phyloP scores from a whole-genome alignment of 2,113 vertebrate species.

The Paraplagusia blochii region DNA sequence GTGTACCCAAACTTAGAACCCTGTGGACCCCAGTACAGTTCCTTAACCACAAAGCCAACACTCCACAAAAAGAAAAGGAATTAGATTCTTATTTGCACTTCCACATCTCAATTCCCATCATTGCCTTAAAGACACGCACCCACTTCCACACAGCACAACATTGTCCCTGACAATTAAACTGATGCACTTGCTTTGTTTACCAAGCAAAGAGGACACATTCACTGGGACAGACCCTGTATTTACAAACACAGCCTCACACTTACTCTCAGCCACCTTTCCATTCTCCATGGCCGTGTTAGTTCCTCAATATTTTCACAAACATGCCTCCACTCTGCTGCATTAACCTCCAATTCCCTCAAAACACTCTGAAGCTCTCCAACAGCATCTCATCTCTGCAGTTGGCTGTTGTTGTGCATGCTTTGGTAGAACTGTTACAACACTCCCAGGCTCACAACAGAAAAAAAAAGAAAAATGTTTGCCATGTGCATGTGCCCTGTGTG shows the following conservation, averaged over 20 bases:
- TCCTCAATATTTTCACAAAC: conserved; percentile 49
- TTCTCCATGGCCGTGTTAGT: conserved; percentile 19
- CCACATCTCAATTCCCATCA: too few species aligned
- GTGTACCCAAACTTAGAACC: too few species aligned
- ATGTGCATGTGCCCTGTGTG: conserved; percentile 51
- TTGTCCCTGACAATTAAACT: too few species aligned
- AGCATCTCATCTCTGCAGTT: conserved; percentile 39
- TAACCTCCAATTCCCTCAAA: conserved; percentile 36
- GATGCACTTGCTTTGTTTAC: too few species aligned
- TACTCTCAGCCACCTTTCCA: background rate
- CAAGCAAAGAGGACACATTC: background rate
- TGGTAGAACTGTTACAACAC: conserved; percentile 60
- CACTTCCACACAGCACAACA: too few species aligned
- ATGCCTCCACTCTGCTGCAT: conserved; percentile 21
- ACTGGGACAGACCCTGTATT: background rate
- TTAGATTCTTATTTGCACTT: too few species aligned
- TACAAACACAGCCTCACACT: conserved; percentile 5
- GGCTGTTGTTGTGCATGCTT: conserved; percentile 46
- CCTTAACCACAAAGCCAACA: too few species aligned
- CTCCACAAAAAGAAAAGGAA: too few species aligned
- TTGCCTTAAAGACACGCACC: too few species aligned
- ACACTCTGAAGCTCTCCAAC: conserved; percentile 29
- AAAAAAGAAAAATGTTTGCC: conserved; percentile 49
- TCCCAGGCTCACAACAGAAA: conserved; percentile 49
- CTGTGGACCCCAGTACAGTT: too few species aligned